Conservation (phyloP, 2,888 invertebrate species). For the Drosophila pegasa region DNA sequence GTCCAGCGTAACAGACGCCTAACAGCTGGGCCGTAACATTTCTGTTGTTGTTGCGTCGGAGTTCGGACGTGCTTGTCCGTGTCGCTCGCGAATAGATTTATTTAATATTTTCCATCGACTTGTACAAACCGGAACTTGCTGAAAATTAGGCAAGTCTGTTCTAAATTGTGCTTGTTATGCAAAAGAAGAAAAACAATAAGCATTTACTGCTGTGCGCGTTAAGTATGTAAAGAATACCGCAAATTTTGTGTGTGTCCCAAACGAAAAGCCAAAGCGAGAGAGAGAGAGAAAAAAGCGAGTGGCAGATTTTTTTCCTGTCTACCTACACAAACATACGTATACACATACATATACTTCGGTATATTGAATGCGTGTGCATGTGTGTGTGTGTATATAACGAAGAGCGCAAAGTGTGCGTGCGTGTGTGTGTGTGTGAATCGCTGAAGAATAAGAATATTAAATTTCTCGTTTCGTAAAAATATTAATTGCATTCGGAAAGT, state of each 20-base stretch:
- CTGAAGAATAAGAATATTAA: constrained; percentile 53
- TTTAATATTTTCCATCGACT: constrained; percentile 61
- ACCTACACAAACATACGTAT: constrained; percentile 71
- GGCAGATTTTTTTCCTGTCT: constrained; percentile 78
- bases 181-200: constrained; percentile 45
- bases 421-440: constrained; percentile 31
- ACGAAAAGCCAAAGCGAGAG: constrained; percentile 32
- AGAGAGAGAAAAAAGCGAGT: constrained; percentile 66
- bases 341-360: constrained; percentile 46
- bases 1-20: not conserved
- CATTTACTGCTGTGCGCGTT: constrained; percentile 45
- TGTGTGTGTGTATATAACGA: constrained; percentile 51
- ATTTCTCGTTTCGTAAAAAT: constrained; percentile 25
- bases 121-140: constrained; percentile 75
- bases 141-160: constrained; percentile 59
- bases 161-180: constrained; percentile 58
- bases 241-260: constrained; percentile 29
- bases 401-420: constrained; percentile 39
- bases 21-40: constrained; percentile 51
- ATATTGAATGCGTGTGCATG: constrained; percentile 43
- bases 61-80: constrained; percentile 57
- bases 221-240: constrained; percentile 57
- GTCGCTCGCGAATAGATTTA: constrained; percentile 56
- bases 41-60: constrained; percentile 60
- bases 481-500: constrained; percentile 24